Percentiles rank a stretch among this genome's conserved stretches.
Evolutionary conservation across 2,888 invertebrate species (phyloP).

Genomic region (Microctonus brassicae): DNA sequence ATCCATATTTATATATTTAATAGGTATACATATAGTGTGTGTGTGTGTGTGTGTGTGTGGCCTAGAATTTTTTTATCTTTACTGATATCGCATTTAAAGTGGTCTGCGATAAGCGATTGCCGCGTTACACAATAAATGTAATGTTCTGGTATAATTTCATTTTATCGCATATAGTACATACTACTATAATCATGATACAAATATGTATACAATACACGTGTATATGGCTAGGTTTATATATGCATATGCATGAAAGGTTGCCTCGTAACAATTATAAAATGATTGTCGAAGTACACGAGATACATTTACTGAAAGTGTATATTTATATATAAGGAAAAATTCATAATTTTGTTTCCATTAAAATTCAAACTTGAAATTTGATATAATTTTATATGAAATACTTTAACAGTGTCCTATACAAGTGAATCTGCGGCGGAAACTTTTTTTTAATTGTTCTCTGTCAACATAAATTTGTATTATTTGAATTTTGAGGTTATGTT

Average conservation of each 20-base stretch:
- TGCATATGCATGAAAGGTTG: not conserved
- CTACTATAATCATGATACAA: not conserved
- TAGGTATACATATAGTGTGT: not conserved
- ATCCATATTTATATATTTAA: no score
- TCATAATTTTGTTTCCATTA: not conserved
- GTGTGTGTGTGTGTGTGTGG: not conserved
- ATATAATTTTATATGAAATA: not conserved
- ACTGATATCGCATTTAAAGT: slow-evolving; percentile 2
- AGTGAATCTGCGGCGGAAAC: no score
- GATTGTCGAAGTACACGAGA: not conserved
- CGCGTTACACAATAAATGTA: slow-evolving; percentile 29
- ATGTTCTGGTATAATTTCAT: slow-evolving; percentile 26
- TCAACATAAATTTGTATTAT: no score
- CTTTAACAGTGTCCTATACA: not conserved
- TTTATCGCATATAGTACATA: slow-evolving; percentile 12
- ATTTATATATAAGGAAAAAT: not conserved
- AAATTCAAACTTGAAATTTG: not conserved
- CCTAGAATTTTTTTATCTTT: not conserved
- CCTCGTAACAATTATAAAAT: not conserved
- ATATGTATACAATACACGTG: not conserved
- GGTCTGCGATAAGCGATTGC: slow-evolving; percentile 22
- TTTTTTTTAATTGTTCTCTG: no score
- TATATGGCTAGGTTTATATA: not conserved
- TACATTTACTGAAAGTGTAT: not conserved
- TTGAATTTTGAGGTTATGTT: no score